Percentiles rank a stretch among this genome's conserved stretches.
These are phyloP conservation scores for Gyps fulvus DNA, from an alignment of 2,113 vertebrate species.

Conservation along the genomic window DNA sequence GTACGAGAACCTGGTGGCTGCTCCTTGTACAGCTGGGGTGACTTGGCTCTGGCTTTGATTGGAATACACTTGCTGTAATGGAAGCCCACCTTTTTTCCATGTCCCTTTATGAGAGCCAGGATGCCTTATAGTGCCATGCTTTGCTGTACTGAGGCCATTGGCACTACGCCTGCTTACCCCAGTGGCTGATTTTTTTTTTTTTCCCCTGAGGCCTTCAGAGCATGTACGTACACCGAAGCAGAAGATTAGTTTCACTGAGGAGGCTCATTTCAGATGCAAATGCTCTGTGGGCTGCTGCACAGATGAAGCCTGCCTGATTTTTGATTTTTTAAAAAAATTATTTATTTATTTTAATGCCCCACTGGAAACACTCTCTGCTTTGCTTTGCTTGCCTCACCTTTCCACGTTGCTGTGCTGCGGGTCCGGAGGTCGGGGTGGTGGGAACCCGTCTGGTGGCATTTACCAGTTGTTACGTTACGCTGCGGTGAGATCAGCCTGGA, in stretches of 20 bases:
- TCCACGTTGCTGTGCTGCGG: not conserved
- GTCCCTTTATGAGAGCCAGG: not conserved
- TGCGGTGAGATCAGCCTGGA: not conserved
- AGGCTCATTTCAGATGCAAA: slow-evolving; percentile 8
- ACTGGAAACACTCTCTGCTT: not conserved
- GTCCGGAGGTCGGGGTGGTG: not conserved
- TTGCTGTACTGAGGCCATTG: not conserved
- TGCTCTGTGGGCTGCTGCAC: not conserved
- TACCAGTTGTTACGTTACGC: accelerated
- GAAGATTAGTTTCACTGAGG: not conserved
- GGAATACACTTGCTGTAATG: not conserved
- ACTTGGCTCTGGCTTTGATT: not conserved
- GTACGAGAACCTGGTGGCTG: not conserved
- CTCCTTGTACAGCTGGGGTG: not conserved
- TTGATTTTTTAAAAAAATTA: not conserved
- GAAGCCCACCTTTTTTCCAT: not conserved
- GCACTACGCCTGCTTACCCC: not conserved
- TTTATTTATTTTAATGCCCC: not conserved
- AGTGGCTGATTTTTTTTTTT: not conserved
- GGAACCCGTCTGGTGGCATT: not conserved
- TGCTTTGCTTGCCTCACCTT: not conserved
- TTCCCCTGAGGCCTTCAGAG: not conserved
- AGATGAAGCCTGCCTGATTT: not conserved
- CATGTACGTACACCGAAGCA: accelerated
- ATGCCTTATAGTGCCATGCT: not conserved